Evolutionary conservation across 1,140 invertebrate species (phyloP).

Genomic region (Aporrectodea caliginosa): DNA sequence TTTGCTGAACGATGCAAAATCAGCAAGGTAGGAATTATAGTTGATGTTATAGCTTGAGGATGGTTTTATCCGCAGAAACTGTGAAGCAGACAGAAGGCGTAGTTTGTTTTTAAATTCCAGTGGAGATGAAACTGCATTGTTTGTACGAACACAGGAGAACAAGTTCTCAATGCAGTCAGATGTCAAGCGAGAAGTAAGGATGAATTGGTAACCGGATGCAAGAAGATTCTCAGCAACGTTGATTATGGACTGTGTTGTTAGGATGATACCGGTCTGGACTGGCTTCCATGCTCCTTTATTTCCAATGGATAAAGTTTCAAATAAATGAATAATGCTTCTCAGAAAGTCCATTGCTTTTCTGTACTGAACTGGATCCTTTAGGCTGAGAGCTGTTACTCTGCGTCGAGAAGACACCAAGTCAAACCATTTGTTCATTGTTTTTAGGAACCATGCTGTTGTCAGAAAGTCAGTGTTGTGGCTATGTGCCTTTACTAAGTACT

Average conservation of each 20-base stretch:
- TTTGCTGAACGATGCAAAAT: background rate
- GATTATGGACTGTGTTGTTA: background rate
- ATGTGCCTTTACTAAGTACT: background rate
- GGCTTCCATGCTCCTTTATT: background rate
- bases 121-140: background rate
- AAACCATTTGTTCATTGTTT: background rate
- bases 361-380: background rate
- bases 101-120: no score
- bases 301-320: background rate
- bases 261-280: background rate
- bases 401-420: background rate
- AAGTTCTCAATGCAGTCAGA: background rate
- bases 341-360: background rate
- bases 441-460: background rate
- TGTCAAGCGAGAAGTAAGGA: background rate
- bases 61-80: no score
- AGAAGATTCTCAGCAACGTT: background rate
- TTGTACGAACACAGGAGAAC: background rate
- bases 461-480: background rate
- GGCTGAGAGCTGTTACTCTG: background rate
- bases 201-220: background rate
- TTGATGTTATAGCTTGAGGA: no score
- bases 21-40: background rate
- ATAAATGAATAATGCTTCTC: background rate
- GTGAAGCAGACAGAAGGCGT: no score